A percentile compares a stretch with the other conserved stretches of the same genome.
These are phyloP conservation scores for Drosophila virilis DNA, from an alignment of 1,140 invertebrate genomes.

Conservation along the genomic window DNA sequence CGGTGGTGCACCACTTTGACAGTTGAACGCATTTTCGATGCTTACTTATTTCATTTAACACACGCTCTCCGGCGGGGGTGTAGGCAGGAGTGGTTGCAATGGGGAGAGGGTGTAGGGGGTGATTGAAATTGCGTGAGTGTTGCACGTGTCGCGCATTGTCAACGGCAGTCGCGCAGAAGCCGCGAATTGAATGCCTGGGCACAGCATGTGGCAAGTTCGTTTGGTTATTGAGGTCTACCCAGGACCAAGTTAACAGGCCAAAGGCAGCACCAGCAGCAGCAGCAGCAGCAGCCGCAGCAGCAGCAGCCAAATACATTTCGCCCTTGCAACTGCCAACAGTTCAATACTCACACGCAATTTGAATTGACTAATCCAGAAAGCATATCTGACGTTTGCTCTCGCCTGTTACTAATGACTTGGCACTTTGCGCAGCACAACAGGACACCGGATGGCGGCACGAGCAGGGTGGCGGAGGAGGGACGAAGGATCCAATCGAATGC, in stretches of 20 bases:
- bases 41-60: constrained; percentile 60
- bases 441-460: constrained; percentile 20
- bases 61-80: constrained; percentile 3
- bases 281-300: constrained; percentile 30
- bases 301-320: constrained; percentile 59
- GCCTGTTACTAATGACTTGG: constrained; percentile 79
- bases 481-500: constrained; percentile 6
- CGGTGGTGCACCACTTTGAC: constrained; percentile 64
- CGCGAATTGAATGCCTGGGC: constrained; percentile 47
- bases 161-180: constrained; percentile 50
- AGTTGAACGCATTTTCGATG: constrained; percentile 77
- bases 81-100: neutral
- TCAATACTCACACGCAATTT: constrained; percentile 60
- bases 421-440: constrained; percentile 59
- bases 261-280: constrained; percentile 33
- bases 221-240: neutral
- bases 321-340: constrained; percentile 60
- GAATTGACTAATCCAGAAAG: constrained; percentile 82
- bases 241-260: constrained; percentile 25
- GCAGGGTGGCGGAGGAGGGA: neutral
- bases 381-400: constrained; percentile 79
- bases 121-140: constrained; percentile 44
- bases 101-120: neutral
- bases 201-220: constrained; percentile 47
- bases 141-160: constrained; percentile 65